These are phyloP conservation scores for Crocallis elinguaria DNA, from an alignment of 2,888 invertebrate species.

Conservation along the genomic window DNA sequence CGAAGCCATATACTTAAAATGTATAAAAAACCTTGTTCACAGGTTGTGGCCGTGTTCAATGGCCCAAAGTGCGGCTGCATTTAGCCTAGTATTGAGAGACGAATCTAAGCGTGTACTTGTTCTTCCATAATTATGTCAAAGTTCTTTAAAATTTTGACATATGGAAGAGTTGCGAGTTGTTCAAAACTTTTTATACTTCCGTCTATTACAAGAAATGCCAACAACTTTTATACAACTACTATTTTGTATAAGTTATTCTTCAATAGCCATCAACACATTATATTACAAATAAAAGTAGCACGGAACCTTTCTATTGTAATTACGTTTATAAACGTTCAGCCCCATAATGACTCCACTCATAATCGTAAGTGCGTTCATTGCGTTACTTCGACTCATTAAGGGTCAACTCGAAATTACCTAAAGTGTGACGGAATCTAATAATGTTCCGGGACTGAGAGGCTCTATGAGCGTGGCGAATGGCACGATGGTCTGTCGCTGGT, in stretches of 20 bases:
- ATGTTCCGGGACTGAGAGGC: conserved; percentile 61
- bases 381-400: conserved; percentile 74
- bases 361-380: conserved; percentile 67
- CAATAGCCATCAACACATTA: neutral
- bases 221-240: too few relatives aligned
- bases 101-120: too few relatives aligned
- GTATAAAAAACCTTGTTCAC: too few relatives aligned
- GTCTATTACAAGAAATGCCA: too few relatives aligned
- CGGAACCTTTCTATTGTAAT: conserved; percentile 66
- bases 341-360: conserved; percentile 64
- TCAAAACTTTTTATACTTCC: too few relatives aligned
- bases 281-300: conserved; percentile 36
- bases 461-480: conserved; percentile 60
- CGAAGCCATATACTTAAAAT: too few relatives aligned
- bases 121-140: too few relatives aligned
- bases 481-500: conserved; percentile 37
- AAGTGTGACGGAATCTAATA: conserved; percentile 82
- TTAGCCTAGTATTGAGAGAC: too few relatives aligned
- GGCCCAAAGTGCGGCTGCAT: too few relatives aligned
- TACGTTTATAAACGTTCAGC: conserved; percentile 64
- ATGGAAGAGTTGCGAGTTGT: too few relatives aligned
- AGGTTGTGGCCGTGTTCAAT: too few relatives aligned
- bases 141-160: too few relatives aligned
- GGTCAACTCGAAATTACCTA: conserved; percentile 64
- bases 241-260: neutral